Evolutionary conservation across 2,113 vertebrate species (phyloP).

Genomic region (Mugil cephalus): DNA sequence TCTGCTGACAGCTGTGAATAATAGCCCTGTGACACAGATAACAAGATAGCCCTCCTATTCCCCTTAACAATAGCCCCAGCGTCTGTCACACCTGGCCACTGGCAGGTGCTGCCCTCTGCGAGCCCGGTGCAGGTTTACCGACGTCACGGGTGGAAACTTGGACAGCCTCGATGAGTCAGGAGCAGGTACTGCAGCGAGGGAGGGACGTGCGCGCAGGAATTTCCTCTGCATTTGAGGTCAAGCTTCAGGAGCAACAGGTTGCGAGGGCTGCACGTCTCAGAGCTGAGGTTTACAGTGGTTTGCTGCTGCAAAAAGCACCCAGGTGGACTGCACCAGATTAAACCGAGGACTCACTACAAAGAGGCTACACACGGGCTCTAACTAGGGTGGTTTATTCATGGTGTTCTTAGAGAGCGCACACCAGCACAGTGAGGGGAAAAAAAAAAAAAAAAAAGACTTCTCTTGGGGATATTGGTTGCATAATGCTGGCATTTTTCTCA

Average conservation of each 20-base stretch:
- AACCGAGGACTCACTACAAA: slow-evolving; percentile 34
- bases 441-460: slow-evolving; percentile 19
- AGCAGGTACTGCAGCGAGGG: not conserved
- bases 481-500: slow-evolving; percentile 63
- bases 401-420: slow-evolving; percentile 25
- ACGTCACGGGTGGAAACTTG: slow-evolving; percentile 22
- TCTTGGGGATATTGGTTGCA: slow-evolving; percentile 53
- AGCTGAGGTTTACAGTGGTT: slow-evolving; percentile 9
- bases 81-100: not conserved
- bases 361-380: slow-evolving; percentile 32
- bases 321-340: slow-evolving; percentile 51
- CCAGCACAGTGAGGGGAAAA: slow-evolving; percentile 9
- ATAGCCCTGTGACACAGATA: slow-evolving; percentile 37
- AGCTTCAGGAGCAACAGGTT: slow-evolving; percentile 26
- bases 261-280: slow-evolving; percentile 17
- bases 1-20: slow-evolving; percentile 45
- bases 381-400: slow-evolving; percentile 30
- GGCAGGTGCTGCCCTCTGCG: not conserved
- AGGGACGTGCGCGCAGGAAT: not conserved
- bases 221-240: slow-evolving; percentile 17
- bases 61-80: not conserved
- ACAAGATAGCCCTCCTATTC: slow-evolving; percentile 35
- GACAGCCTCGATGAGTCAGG: slow-evolving; percentile 6
- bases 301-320: slow-evolving; percentile 31
- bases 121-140: not conserved